Conservation (phyloP, 2,113 vertebrate species). For the Oplegnathus fasciatus region DNA sequence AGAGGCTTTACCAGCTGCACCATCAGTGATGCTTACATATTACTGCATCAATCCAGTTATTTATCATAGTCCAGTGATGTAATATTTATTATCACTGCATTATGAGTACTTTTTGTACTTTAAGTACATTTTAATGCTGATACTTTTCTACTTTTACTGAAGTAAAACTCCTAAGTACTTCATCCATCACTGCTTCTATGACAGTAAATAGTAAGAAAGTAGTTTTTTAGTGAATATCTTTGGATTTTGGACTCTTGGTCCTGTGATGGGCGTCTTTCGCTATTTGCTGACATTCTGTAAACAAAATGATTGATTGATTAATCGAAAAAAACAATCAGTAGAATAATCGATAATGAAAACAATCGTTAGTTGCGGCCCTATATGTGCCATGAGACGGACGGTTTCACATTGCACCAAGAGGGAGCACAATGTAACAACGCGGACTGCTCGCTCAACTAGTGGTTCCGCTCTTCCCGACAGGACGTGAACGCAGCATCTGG, state of each 20-base stretch:
- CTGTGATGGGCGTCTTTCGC: no score
- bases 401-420: background rate
- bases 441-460: conserved; percentile 42
- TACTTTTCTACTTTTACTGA: no score
- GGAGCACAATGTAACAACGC: background rate
- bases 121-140: no score
- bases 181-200: no score
- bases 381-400: no score
- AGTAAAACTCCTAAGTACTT: no score
- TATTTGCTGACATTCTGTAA: background rate
- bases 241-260: background rate
- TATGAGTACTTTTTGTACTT: no score
- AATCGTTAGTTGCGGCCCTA: background rate
- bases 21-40: no score
- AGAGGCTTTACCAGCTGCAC: no score
- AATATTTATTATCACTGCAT: no score
- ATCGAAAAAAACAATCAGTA: background rate
- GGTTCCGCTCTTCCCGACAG: conserved; percentile 17
- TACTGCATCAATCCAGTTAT: no score
- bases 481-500: conserved; percentile 62
- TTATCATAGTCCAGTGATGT: no score
- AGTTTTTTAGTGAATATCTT: background rate
- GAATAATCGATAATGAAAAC: background rate
- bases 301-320: background rate
- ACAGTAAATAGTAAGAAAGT: background rate